Percentiles rank a stretch among this genome's conserved stretches.
Conservation (phyloP, 2,888 invertebrate species). For the Neocrepidodera transversa region DNA sequence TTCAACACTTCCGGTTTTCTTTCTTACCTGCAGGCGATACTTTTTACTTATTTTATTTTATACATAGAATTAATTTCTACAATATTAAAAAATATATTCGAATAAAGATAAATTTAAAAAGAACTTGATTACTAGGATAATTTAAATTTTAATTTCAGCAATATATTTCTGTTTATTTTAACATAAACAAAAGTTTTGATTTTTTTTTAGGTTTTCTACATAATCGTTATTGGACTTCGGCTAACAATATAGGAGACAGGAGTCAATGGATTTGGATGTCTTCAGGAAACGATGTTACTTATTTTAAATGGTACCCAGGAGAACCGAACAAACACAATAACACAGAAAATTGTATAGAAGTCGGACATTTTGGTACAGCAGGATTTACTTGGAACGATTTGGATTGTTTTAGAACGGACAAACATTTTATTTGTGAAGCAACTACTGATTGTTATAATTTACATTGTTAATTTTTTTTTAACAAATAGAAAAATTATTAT, state of each 20-base stretch:
- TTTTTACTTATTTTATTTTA: no score
- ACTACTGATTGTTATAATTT: constrained; percentile 2
- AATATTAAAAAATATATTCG: no score
- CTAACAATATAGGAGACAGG: constrained; percentile 8
- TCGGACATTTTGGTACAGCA: not conserved
- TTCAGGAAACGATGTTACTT: constrained; percentile 25
- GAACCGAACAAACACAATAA: constrained; percentile 15
- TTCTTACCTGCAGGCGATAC: no score
- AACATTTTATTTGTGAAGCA: constrained; percentile 30
- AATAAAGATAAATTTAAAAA: no score
- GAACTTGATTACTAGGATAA: no score
- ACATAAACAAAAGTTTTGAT: no score
- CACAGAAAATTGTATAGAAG: constrained; percentile 29
- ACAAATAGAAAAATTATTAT: no score
- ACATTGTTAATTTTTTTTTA: not conserved
- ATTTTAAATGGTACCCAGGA: constrained; percentile 28
- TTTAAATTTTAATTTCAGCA: no score
- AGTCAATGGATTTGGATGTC: constrained; percentile 28
- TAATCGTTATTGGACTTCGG: constrained; percentile 30
- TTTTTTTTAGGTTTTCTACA: no score
- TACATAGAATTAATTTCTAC: no score
- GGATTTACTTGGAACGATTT: constrained; percentile 31
- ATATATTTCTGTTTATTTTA: no score
- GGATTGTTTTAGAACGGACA: constrained; percentile 10
- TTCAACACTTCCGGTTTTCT: no score